phyloP scores from a whole-genome alignment of 2,797 vertebrate species.

The Buceros bicornis region DNA sequence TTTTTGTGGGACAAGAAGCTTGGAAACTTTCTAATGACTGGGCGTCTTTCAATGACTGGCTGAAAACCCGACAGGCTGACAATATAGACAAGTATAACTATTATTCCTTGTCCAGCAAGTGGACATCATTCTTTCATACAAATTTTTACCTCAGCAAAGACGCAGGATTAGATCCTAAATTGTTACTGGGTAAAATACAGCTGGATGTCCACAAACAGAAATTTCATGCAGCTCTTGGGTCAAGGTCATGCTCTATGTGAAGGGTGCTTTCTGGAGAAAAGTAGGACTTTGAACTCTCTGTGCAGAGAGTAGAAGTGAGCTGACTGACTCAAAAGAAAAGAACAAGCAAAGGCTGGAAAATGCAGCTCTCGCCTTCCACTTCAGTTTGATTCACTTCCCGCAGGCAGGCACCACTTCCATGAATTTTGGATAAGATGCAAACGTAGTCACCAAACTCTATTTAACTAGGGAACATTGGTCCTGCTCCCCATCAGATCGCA shows the following conservation, averaged over 20 bases:
- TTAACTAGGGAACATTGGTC: neutral
- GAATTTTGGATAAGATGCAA: neutral
- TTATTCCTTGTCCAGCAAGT: neutral
- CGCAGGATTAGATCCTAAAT: neutral
- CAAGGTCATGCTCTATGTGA: neutral
- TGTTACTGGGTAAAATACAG: neutral
- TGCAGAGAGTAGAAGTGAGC: neutral
- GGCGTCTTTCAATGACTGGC: slow-evolving; percentile 87
- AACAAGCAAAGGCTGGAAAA: neutral
- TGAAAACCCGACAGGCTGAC: slow-evolving; percentile 84
- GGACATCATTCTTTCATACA: neutral
- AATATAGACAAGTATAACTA: slow-evolving; percentile 84
- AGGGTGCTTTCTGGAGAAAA: neutral
- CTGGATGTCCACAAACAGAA: neutral
- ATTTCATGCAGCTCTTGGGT: neutral
- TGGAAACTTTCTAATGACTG: slow-evolving; percentile 87
- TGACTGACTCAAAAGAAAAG: neutral
- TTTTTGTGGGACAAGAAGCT: slow-evolving; percentile 88
- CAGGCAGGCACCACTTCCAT: neutral
- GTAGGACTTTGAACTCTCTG: neutral
- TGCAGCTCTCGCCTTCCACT: neutral
- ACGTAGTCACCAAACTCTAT: accelerated
- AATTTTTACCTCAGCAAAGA: neutral
- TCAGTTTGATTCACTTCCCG: neutral
- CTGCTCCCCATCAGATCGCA: neutral